A percentile compares a stretch with the other conserved stretches of the same genome.
phyloP scores from a whole-genome alignment of 2,113 vertebrate species.

The Cacatua alba region DNA sequence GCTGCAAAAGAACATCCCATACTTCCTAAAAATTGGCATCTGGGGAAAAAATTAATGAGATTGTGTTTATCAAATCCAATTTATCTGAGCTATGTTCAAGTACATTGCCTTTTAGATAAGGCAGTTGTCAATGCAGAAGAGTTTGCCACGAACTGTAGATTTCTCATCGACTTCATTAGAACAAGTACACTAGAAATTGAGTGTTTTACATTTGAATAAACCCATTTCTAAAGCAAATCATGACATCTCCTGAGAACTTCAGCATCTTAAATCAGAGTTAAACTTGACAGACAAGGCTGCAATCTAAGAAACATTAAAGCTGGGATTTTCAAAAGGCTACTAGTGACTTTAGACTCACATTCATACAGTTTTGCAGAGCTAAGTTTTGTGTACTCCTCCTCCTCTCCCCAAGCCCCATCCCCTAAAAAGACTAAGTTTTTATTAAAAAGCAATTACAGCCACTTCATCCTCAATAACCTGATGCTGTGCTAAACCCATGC shows the following conservation, averaged over 20 bases:
- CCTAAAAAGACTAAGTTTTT: not conserved
- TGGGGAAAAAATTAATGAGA: not conserved
- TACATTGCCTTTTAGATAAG: not conserved
- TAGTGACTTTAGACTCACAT: not conserved
- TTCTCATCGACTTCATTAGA: constrained; percentile 41
- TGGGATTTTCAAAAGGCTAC: not conserved
- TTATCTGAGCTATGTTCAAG: constrained; percentile 11
- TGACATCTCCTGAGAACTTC: not conserved
- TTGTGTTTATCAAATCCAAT: constrained; percentile 24
- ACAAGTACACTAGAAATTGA: constrained; percentile 46
- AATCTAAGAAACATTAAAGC: not conserved
- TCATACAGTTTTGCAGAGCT: not conserved
- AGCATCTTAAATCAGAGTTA: not conserved
- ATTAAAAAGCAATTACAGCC: not conserved
- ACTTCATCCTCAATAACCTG: not conserved
- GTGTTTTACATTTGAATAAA: constrained; percentile 5
- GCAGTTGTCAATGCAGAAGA: not conserved
- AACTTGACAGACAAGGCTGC: not conserved
- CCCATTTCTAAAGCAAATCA: not conserved
- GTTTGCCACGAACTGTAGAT: constrained; percentile 3
- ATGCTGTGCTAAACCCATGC: not conserved
- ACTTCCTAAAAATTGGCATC: constrained; percentile 23
- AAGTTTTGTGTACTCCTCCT: not conserved
- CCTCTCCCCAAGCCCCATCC: not conserved
- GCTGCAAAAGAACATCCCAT: constrained; percentile 5